Evolutionary conservation across 2,797 vertebrate genomes (phyloP).

Genomic region (Danio kyathit): DNA sequence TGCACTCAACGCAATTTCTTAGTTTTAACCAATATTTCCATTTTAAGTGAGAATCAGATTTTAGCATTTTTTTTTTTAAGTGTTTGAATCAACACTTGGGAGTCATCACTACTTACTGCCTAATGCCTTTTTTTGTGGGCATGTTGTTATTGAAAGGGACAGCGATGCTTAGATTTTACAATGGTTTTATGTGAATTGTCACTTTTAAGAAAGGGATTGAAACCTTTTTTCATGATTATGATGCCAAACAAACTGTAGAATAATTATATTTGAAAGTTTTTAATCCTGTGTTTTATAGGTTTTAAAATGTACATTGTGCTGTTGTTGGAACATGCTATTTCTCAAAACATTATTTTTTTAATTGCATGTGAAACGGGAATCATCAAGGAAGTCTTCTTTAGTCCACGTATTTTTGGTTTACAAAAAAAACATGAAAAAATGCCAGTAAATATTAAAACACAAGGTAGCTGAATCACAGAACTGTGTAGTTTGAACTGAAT

Average conservation of each 20-base stretch:
- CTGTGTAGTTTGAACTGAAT: not conserved
- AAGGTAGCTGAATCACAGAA: not conserved
- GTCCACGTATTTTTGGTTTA: not conserved
- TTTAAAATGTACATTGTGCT: not conserved
- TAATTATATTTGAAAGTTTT: not conserved
- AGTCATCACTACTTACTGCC: not conserved
- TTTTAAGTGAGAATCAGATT: slow-evolving; percentile 17
- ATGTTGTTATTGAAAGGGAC: not conserved
- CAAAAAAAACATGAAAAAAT: not conserved
- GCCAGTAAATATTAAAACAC: not conserved
- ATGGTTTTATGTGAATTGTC: slow-evolving; percentile 1
- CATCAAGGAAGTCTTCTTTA: slow-evolving; percentile 1
- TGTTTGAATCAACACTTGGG: not conserved
- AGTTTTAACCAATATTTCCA: not conserved
- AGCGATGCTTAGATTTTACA: slow-evolving; percentile 9
- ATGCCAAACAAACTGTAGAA: not conserved
- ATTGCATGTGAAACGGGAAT: not conserved
- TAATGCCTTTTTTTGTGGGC: not conserved
- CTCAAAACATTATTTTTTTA: not conserved
- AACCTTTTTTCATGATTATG: not conserved
- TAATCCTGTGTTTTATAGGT: slow-evolving; percentile 1
- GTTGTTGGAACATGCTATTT: slow-evolving; percentile 13
- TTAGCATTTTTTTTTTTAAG: slow-evolving; percentile 5
- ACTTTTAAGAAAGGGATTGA: slow-evolving; percentile 16
- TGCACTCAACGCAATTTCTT: slow-evolving; percentile 12